phyloP scores from a whole-genome alignment of 2,888 invertebrate species.

The Patella depressa region DNA sequence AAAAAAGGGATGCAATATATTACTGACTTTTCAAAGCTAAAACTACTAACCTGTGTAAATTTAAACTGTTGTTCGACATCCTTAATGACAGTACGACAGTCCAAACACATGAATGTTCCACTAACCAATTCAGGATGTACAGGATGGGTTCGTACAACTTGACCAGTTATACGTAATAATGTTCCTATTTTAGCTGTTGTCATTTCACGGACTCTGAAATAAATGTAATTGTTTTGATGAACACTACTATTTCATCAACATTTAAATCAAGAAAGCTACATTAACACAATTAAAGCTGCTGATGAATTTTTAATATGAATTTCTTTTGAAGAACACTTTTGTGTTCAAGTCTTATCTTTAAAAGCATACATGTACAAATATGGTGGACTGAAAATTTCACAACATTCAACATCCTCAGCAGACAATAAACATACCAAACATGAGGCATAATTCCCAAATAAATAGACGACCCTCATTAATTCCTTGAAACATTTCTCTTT shows the following conservation, averaged over 20 bases:
- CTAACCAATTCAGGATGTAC: conserved; percentile 95
- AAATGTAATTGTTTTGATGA: background rate
- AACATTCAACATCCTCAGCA: no score
- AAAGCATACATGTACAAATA: no score
- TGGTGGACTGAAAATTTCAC: background rate
- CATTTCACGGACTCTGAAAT: conserved; percentile 82
- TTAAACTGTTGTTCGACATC: conserved; percentile 99
- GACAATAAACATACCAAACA: no score
- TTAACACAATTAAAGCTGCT: background rate
- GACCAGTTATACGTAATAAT: conserved; percentile 90
- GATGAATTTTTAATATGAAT: background rate
- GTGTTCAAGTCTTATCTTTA: no score
- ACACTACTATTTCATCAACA: no score
- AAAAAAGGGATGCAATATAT: no score
- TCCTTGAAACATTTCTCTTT: no score
- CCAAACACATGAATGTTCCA: conserved; percentile 91
- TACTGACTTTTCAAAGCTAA: background rate
- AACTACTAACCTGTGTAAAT: conserved; percentile 76
- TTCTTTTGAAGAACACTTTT: background rate
- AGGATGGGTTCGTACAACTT: conserved; percentile 95
- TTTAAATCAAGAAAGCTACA: background rate
- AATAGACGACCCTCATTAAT: no score
- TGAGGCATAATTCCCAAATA: no score
- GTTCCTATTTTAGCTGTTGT: conserved; percentile 94
- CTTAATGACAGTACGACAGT: conserved; percentile 93